Evolutionary conservation across 2,797 vertebrate species (phyloP).

Genomic region (Sparidentex hasta): DNA sequence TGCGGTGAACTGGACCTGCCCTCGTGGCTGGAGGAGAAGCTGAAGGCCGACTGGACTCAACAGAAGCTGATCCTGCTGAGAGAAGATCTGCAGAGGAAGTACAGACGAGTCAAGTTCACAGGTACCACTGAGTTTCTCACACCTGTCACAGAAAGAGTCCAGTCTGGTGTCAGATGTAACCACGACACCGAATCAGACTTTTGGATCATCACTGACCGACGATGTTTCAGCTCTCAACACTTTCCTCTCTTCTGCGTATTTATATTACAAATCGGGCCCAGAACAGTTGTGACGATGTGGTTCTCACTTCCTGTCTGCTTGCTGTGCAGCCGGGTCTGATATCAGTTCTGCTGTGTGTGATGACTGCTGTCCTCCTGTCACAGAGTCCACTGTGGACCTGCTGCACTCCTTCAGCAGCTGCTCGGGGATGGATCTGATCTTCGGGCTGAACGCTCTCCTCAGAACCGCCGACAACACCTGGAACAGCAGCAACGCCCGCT

Average conservation of each 20-base stretch:
- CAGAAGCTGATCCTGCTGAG: slow-evolving; percentile 84
- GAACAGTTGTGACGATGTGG: no score
- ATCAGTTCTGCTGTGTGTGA: no score
- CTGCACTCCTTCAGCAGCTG: slow-evolving; percentile 91
- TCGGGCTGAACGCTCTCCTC: slow-evolving; percentile 94
- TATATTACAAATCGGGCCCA: neutral
- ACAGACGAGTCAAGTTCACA: slow-evolving; percentile 87
- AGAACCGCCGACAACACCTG: slow-evolving; percentile 85
- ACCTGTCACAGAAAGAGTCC: no score
- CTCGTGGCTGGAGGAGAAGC: slow-evolving; percentile 73
- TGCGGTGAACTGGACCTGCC: slow-evolving; percentile 80
- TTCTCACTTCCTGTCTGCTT: no score
- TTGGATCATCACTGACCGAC: no score
- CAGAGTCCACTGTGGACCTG: slow-evolving; percentile 90
- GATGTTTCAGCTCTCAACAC: no score
- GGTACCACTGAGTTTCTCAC: slow-evolving; percentile 72
- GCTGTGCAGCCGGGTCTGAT: no score
- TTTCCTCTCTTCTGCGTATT: neutral
- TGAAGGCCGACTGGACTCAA: slow-evolving; percentile 86
- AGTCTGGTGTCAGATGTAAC: neutral
- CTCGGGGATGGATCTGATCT: slow-evolving; percentile 92
- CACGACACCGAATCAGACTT: no score
- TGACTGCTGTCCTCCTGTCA: neutral
- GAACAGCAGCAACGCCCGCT: slow-evolving; percentile 90
- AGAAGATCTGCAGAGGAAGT: slow-evolving; percentile 82